Conservation (phyloP, 1,140 invertebrate species). For the Tetranychus urticae region DNA sequence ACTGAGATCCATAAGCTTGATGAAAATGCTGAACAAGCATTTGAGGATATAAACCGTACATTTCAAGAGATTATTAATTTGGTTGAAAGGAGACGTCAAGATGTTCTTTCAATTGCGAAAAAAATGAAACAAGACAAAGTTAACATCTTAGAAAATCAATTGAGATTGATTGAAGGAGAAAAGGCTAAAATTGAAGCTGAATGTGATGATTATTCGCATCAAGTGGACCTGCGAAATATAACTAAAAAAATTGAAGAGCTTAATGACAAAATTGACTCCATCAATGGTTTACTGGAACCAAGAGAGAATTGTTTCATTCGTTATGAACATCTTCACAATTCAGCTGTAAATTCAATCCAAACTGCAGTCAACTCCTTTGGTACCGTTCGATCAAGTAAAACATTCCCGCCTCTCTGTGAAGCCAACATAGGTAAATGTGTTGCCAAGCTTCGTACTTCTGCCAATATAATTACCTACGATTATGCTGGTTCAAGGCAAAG, state of each 20-base stretch:
- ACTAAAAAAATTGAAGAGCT: conserved; percentile 63
- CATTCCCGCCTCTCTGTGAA: conserved; percentile 43
- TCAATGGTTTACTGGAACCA: conserved; percentile 53
- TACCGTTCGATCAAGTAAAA: conserved; percentile 50
- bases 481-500: conserved; percentile 52
- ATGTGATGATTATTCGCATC: conserved; percentile 59
- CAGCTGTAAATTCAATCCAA: conserved; percentile 21
- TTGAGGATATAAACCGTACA: conserved; percentile 28
- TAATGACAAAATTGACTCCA: conserved; percentile 56
- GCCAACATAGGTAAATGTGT: conserved; percentile 14
- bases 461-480: conserved; percentile 47
- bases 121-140: conserved; percentile 52
- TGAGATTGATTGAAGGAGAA: conserved; percentile 52
- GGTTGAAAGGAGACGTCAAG: conserved; percentile 45
- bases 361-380: conserved; percentile 23
- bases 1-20: conserved; percentile 38
- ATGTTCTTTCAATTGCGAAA: conserved; percentile 39
- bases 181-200: conserved; percentile 65
- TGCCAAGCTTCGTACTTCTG: conserved; percentile 39
- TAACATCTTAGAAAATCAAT: conserved; percentile 60
- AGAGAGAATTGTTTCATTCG: conserved; percentile 68
- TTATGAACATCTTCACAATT: conserved; percentile 43
- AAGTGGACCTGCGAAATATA: conserved; percentile 64
- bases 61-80: conserved; percentile 49
- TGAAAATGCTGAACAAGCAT: conserved; percentile 30